Conservation (phyloP, 1,140 invertebrate species). For the Aphelenchoides fujianensis region DNA sequence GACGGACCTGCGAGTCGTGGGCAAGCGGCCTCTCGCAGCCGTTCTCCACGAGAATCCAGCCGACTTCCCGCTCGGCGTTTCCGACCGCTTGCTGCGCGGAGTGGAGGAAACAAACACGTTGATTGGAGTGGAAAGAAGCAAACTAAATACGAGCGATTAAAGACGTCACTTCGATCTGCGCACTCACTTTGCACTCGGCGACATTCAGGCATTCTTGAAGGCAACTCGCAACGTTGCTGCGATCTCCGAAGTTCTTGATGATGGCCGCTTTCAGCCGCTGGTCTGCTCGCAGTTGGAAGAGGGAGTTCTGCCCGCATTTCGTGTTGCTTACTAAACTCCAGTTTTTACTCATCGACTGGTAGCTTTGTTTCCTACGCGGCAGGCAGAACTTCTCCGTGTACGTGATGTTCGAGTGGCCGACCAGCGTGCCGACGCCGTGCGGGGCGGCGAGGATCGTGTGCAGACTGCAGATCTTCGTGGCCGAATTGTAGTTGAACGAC, state of each 20-base stretch:
- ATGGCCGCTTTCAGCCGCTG: slow-evolving; percentile 22
- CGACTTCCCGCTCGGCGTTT: slow-evolving; percentile 9
- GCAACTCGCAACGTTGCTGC: slow-evolving; percentile 18
- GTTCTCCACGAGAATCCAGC: slow-evolving; percentile 27
- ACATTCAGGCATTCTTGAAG: slow-evolving; percentile 30
- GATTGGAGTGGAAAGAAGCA: slow-evolving; percentile 24
- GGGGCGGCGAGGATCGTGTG: slow-evolving; percentile 39
- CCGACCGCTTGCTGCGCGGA: not conserved
- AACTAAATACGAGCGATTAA: slow-evolving; percentile 15
- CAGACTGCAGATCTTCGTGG: slow-evolving; percentile 34
- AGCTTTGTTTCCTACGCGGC: slow-evolving; percentile 27
- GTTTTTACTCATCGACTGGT: no score
- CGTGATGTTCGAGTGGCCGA: slow-evolving; percentile 39
- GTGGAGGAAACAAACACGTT: not conserved
- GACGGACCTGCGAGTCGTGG: not conserved
- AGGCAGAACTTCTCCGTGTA: slow-evolving; percentile 46
- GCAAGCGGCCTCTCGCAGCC: slow-evolving; percentile 8
- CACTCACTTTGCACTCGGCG: slow-evolving; percentile 12
- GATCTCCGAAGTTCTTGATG: not conserved
- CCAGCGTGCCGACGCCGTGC: slow-evolving; percentile 36
- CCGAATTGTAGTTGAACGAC: slow-evolving; percentile 41
- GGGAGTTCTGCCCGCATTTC: slow-evolving; percentile 34
- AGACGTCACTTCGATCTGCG: not conserved
- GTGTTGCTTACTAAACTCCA: slow-evolving; percentile 24
- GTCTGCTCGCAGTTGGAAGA: slow-evolving; percentile 40